These are phyloP conservation scores for Nothoprocta perdicaria DNA, from an alignment of 2,113 vertebrate genomes.

Conservation along the genomic window DNA sequence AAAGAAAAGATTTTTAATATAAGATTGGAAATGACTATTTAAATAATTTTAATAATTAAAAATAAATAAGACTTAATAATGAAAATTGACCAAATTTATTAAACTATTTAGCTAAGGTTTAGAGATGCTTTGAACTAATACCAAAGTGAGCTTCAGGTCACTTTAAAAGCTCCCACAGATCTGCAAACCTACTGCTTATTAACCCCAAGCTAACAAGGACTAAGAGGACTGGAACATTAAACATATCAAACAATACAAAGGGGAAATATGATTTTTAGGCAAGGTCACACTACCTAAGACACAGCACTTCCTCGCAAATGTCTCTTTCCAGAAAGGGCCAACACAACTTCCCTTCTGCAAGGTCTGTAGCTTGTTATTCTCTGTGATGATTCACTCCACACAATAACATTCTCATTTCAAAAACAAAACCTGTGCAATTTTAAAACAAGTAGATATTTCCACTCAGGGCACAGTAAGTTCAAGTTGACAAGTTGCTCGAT, in stretches of 20 bases:
- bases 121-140: not conserved
- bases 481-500: not conserved
- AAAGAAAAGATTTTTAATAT: not conserved
- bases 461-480: not conserved
- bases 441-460: not conserved
- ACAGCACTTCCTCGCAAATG: not conserved
- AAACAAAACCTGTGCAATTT: not conserved
- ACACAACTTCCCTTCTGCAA: not conserved
- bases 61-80: not conserved
- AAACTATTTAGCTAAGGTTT: not conserved
- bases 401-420: not conserved
- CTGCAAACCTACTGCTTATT: not conserved
- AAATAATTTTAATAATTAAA: not conserved
- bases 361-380: conserved; percentile 10
- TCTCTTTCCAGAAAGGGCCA: conserved; percentile 5
- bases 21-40: not conserved
- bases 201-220: not conserved
- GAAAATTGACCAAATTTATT: not conserved
- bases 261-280: not conserved
- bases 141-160: not conserved
- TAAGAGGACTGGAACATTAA: not conserved
- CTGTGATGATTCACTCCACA: not conserved
- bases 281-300: not conserved
- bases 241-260: not conserved
- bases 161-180: not conserved